Conservation (phyloP, 2,797 vertebrate genomes). For the Cottoperca gobio region DNA sequence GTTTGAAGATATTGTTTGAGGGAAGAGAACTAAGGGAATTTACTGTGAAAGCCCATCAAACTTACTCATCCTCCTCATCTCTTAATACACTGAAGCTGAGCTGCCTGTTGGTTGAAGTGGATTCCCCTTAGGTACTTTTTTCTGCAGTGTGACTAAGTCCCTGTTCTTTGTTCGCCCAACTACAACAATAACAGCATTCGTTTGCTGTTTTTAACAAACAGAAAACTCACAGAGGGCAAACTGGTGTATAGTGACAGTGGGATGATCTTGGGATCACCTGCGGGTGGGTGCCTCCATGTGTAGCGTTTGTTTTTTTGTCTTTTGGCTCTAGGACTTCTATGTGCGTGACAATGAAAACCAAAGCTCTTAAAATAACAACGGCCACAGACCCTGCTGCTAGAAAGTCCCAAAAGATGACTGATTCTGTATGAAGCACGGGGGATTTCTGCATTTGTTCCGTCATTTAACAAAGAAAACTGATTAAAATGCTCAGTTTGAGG, state of each 20-base stretch:
- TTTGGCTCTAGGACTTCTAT: conserved; percentile 54
- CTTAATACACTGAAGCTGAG: conserved; percentile 59
- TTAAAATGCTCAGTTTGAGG: neutral
- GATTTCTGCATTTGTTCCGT: neutral
- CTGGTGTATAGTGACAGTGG: conserved; percentile 41
- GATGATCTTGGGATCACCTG: conserved; percentile 58
- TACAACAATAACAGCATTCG: conserved; percentile 51
- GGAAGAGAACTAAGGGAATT: conserved; percentile 46
- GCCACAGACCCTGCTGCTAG: conserved; percentile 34
- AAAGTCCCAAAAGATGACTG: conserved; percentile 34
- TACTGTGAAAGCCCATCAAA: conserved; percentile 66
- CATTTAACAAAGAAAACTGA: neutral
- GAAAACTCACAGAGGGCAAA: conserved; percentile 29
- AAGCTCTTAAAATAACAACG: conserved; percentile 59
- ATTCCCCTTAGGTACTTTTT: conserved; percentile 57
- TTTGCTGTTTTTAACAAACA: conserved; percentile 53
- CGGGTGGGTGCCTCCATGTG: conserved; percentile 42
- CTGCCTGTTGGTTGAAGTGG: conserved; percentile 59
- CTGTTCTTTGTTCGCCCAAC: conserved; percentile 56
- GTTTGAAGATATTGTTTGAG: conserved; percentile 34
- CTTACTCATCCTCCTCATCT: conserved; percentile 65
- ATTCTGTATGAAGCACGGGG: neutral
- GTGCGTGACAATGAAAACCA: conserved; percentile 49
- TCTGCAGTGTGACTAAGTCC: conserved; percentile 68
- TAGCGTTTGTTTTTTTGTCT: conserved; percentile 20